Percentiles rank a stretch among this genome's conserved stretches.
Conservation (phyloP, 2,888 invertebrate species). For the Margaritifera margaritifera region DNA sequence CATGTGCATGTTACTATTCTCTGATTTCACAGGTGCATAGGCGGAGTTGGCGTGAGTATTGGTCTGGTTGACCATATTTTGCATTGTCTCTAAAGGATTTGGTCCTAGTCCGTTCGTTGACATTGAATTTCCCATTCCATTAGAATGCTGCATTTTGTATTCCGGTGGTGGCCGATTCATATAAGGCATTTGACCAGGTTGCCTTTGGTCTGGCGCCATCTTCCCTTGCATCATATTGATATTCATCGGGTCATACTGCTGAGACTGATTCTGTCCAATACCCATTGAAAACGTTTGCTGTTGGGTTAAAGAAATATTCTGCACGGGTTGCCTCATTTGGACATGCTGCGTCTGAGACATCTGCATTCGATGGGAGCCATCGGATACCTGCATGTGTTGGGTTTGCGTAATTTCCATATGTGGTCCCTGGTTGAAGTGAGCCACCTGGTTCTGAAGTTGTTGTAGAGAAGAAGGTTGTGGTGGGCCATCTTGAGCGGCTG, state of each 20-base stretch:
- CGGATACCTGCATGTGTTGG: constrained; percentile 77
- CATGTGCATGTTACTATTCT: constrained; percentile 45
- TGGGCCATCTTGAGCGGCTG: constrained; percentile 35
- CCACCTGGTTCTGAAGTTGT: constrained; percentile 68
- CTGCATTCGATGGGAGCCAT: constrained; percentile 61
- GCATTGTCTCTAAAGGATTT: constrained; percentile 70
- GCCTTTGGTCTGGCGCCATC: constrained; percentile 30
- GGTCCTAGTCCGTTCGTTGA: constrained; percentile 38
- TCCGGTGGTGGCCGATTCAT: constrained; percentile 85
- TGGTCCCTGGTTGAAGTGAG: constrained; percentile 85
- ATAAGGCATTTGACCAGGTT: constrained; percentile 67
- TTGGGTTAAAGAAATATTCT: constrained; percentile 62
- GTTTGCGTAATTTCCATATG: constrained; percentile 89
- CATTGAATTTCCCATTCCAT: constrained; percentile 35
- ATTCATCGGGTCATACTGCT: constrained; percentile 28
- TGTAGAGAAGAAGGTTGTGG: constrained; percentile 58
- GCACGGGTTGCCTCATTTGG: constrained; percentile 76
- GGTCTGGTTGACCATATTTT: constrained; percentile 76
- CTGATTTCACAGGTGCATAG: constrained; percentile 59
- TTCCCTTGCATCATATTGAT: constrained; percentile 29
- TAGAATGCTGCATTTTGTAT: constrained; percentile 78
- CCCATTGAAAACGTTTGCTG: constrained; percentile 61
- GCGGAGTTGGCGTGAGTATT: constrained; percentile 44
- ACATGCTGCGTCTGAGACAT: constrained; percentile 67
- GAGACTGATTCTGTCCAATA: constrained; percentile 51